These are phyloP conservation scores for Zaprionus gabonicus DNA, from an alignment of 1,140 invertebrate genomes.

Conservation along the genomic window DNA sequence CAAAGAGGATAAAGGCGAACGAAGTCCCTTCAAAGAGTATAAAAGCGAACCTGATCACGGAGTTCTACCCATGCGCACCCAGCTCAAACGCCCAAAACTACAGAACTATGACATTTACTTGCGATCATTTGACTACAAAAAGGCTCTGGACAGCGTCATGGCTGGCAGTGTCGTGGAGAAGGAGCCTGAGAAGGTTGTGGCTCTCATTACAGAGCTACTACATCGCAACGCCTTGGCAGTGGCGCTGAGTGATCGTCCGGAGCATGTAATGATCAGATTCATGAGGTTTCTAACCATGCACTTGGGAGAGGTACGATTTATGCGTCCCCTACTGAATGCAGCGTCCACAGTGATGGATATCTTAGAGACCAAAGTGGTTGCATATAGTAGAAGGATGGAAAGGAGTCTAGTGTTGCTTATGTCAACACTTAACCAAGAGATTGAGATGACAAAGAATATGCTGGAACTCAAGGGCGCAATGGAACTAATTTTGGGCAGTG, in stretches of 20 bases:
- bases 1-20: neutral
- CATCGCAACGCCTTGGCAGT: slow-evolving; percentile 89
- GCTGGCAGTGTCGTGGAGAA: slow-evolving; percentile 86
- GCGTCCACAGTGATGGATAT: slow-evolving; percentile 90
- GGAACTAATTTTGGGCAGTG: slow-evolving; percentile 88
- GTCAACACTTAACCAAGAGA: slow-evolving; percentile 88
- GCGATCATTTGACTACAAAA: slow-evolving; percentile 92
- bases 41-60: slow-evolving; percentile 59
- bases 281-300: slow-evolving; percentile 92
- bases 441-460: slow-evolving; percentile 87
- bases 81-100: slow-evolving; percentile 85
- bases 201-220: slow-evolving; percentile 93
- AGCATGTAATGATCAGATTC: slow-evolving; percentile 88
- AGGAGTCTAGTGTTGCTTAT: slow-evolving; percentile 87
- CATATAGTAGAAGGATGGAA: slow-evolving; percentile 85
- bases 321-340: slow-evolving; percentile 90
- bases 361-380: slow-evolving; percentile 86
- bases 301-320: slow-evolving; percentile 90
- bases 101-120: slow-evolving; percentile 89
- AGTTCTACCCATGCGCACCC: slow-evolving; percentile 85
- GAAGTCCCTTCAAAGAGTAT: neutral
- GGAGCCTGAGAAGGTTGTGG: slow-evolving; percentile 91
- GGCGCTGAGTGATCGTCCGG: slow-evolving; percentile 89
- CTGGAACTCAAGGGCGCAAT: slow-evolving; percentile 89
- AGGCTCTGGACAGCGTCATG: slow-evolving; percentile 91